phyloP scores from a whole-genome alignment of 2,797 vertebrate species.

The Parambassis ranga region DNA sequence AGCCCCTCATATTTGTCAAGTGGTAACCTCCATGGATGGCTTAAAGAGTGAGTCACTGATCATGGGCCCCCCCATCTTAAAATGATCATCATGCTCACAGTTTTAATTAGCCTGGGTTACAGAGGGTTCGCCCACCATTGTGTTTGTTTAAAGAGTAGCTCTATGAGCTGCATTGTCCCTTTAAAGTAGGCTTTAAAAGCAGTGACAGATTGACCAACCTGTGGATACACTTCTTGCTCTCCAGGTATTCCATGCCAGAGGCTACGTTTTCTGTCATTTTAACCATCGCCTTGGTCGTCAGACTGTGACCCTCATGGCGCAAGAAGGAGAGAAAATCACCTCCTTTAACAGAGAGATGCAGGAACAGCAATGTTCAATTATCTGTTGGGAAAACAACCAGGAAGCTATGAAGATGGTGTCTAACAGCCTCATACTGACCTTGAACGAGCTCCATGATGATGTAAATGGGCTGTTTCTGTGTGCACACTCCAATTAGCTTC shows the following conservation, averaged over 20 bases:
- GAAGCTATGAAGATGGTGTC: background rate
- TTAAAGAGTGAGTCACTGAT: no score
- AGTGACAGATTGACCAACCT: conserved; percentile 76
- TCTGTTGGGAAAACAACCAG: background rate
- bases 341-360: conserved; percentile 72
- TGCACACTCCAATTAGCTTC: conserved; percentile 93
- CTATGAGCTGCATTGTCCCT: no score
- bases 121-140: no score
- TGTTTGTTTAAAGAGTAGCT: no score
- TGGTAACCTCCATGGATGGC: no score
- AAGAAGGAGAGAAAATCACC: conserved; percentile 95
- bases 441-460: conserved; percentile 97
- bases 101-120: no score
- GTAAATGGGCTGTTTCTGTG: conserved; percentile 96
- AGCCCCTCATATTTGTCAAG: no score
- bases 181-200: no score
- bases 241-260: conserved; percentile 94
- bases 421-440: conserved; percentile 71
- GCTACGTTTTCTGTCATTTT: conserved; percentile 91
- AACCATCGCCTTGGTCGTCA: conserved; percentile 83
- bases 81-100: no score
- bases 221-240: conserved; percentile 94
- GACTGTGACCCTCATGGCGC: conserved; percentile 79
- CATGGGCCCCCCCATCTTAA: no score
- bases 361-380: background rate